Percentiles rank a stretch among this genome's conserved stretches.
Conservation (phyloP, 2,797 vertebrate genomes). For the Dermochelys coriacea region DNA sequence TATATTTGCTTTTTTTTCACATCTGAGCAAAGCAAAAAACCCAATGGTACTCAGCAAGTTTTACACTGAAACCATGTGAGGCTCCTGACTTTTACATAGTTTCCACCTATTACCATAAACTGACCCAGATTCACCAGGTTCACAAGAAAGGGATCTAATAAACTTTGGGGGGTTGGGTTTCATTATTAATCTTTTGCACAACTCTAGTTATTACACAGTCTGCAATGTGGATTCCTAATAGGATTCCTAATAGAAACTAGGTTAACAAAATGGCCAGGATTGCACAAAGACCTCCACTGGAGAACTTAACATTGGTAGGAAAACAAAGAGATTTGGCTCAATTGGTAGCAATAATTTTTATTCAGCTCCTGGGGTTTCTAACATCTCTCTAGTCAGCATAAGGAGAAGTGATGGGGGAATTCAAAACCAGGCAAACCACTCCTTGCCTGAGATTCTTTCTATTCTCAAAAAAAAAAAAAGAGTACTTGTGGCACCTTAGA, state of each 20-base stretch:
- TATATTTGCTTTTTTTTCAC: background rate
- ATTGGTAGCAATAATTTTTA: constrained; percentile 38
- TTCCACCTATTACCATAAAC: background rate
- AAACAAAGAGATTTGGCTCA: background rate
- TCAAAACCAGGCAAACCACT: background rate
- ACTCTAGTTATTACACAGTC: background rate
- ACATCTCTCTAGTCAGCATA: constrained; percentile 17
- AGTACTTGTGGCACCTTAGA: too few relatives aligned
- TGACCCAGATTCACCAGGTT: background rate
- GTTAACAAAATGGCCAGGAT: constrained; percentile 42
- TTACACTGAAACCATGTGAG: background rate
- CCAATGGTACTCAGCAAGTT: background rate
- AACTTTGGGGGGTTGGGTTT: constrained; percentile 9
- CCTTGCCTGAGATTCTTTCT: background rate
- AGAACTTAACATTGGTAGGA: background rate
- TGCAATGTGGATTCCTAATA: constrained; percentile 1
- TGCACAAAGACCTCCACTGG: constrained; percentile 18
- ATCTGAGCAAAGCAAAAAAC: constrained; percentile 11
- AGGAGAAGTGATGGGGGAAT: constrained; percentile 12
- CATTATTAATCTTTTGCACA: background rate
- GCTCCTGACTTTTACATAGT: background rate
- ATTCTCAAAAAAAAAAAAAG: background rate
- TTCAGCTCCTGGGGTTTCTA: constrained; percentile 22
- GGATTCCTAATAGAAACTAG: constrained; percentile 38
- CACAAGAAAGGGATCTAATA: constrained; percentile 8